phyloP scores from a whole-genome alignment of 2,888 invertebrate species.

The Steinernema hermaphroditum region DNA sequence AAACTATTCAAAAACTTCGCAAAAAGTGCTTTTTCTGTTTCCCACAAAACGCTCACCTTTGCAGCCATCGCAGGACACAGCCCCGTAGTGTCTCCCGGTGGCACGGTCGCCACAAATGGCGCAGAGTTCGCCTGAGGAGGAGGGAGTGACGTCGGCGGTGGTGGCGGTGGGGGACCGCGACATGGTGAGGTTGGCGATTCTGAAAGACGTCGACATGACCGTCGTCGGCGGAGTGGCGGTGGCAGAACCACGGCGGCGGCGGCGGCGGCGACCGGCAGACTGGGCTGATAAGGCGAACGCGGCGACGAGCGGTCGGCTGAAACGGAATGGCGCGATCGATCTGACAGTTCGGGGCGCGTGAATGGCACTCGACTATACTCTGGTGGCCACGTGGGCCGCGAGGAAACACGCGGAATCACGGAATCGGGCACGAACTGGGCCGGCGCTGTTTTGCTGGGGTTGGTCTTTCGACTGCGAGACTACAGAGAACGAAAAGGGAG shows the following conservation, averaged over 20 bases:
- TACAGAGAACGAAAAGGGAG: no score
- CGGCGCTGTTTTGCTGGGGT: no score
- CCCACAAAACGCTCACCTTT: slow-evolving; percentile 58
- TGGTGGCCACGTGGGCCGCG: background rate
- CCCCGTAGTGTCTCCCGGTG: slow-evolving; percentile 63
- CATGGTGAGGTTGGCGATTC: background rate
- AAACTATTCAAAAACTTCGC: no score
- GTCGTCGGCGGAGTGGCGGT: no score
- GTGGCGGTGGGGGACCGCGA: background rate
- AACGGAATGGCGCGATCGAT: background rate
- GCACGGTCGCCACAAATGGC: slow-evolving; percentile 62
- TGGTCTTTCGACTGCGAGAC: no score
- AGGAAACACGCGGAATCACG: no score
- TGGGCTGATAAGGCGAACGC: background rate
- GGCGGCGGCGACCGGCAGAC: background rate
- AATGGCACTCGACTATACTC: background rate
- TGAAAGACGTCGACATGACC: background rate
- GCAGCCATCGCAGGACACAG: slow-evolving; percentile 62
- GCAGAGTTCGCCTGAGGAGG: slow-evolving; percentile 38
- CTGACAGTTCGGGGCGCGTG: background rate
- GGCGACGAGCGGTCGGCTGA: background rate
- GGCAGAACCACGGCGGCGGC: background rate
- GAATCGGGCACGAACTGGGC: no score
- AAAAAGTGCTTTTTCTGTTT: no score
- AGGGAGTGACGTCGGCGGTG: background rate